Conservation (phyloP, 2,113 vertebrate species). For the Sakesphorus luctuosus region DNA sequence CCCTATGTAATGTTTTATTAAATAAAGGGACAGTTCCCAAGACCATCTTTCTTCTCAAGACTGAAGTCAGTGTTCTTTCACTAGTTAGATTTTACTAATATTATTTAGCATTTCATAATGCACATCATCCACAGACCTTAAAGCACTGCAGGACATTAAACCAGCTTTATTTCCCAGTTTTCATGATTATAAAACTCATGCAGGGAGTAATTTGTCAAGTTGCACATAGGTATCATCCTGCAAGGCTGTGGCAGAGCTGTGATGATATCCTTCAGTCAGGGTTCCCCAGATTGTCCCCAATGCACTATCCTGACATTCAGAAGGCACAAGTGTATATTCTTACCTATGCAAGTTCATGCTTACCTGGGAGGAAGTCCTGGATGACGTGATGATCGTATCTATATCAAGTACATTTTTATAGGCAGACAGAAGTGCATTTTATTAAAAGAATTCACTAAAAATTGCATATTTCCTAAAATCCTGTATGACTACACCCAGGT, state of each 20-base stretch:
- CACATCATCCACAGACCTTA: not conserved
- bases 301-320: not conserved
- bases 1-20: not conserved
- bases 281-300: not conserved
- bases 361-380: not conserved
- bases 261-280: not conserved
- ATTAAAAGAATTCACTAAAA: not conserved
- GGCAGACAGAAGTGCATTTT: not conserved
- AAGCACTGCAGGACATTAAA: not conserved
- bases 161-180: constrained; percentile 29
- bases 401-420: not conserved
- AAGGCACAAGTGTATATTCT: not conserved
- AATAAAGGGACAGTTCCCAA: not conserved
- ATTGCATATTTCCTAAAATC: not conserved
- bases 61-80: not conserved
- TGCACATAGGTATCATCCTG: not conserved
- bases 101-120: not conserved
- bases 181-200: not conserved
- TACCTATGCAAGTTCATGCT: not conserved
- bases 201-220: not conserved
- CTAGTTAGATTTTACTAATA: not conserved
- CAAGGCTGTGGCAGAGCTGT: not conserved
- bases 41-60: not conserved
- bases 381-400: not conserved
- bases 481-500: not conserved